Evolutionary conservation across 2,113 vertebrate species (phyloP), one percentile per base, ranked within the genome.

Genomic region (Prionailurus bengalensis): DNA sequence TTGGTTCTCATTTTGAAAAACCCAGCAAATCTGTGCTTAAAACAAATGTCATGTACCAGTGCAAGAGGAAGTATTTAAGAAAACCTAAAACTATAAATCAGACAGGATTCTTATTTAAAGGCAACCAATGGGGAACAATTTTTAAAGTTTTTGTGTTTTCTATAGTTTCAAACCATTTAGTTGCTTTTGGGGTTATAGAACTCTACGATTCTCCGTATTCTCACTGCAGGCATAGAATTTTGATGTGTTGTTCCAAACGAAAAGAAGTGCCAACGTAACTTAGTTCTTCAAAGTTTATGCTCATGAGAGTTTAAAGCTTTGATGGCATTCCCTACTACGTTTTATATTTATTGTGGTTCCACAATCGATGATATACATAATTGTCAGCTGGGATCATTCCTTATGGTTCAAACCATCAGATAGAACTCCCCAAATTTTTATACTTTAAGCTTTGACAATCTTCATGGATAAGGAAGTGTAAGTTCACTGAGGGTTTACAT

Each of bases 291-390:
- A 73, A 84, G 21, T 79, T n/a, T 84, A 76, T 48, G 79, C 25
- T 94, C 48, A 63, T 78, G 89, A 45, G 33, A 39, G 71, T 83
- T 66, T 90, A 86, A 95, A 85, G 65, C 33, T 61, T 97, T 71
- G 61, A 55, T 25, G 58, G 25, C 25, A 31, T 3, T 27, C 45
- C 23, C 39, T 55, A 23, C 33, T 61, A 8, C 42, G 19, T 31
- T 95, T 88, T 71, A 36, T 65, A 25, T 80, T 83, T 76, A 55
- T 36, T 66, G 86, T 42, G 93, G 19, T 68, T 82, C 21, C 45
- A 66, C 7, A 84, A 17, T 80, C 70, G 92, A n/a, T 76, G 33
- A 19, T 71, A 25, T 76, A 29, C 1, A 76, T 12, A 48, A 48
- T 87, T 51, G 15, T 55, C 65, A 78, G n/a, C 45, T 71, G 42